A percentile compares a stretch with the other conserved stretches of the same genome.
phyloP scores from a whole-genome alignment of 2,113 vertebrate species.

The Campylomormyrus tamandua region DNA sequence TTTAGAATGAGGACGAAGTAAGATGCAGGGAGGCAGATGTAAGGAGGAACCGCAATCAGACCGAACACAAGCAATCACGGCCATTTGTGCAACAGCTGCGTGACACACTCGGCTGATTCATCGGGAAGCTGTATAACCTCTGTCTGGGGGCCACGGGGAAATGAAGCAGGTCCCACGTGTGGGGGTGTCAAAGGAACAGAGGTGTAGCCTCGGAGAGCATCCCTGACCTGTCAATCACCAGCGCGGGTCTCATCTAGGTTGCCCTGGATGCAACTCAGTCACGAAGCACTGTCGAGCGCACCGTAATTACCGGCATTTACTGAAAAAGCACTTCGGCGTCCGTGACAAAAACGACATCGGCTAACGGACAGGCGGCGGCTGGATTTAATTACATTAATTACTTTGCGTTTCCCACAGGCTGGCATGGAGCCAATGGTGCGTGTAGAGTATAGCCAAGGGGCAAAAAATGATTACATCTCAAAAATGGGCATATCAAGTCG shows the following conservation, averaged over 20 bases:
- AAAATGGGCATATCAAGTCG: not conserved
- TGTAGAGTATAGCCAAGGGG: not conserved
- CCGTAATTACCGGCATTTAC: not conserved
- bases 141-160: not conserved
- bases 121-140: not conserved
- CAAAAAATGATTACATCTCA: not conserved
- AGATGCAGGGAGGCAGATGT: not conserved
- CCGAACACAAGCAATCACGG: not conserved
- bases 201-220: not conserved
- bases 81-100: not conserved
- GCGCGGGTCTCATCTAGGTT: not conserved
- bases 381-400: not conserved
- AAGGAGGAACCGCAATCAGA: not conserved
- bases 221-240: not conserved
- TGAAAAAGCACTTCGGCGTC: not conserved
- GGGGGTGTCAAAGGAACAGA: not conserved
- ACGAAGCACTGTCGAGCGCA: not conserved
- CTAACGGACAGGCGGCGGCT: not conserved
- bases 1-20: not conserved
- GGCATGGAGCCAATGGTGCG: not conserved
- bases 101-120: not conserved
- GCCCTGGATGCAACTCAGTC: not conserved
- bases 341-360: not conserved
- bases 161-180: not conserved
- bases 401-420: not conserved